Percentiles rank a stretch among this genome's conserved stretches.
phyloP scores from a whole-genome alignment of 1,140 invertebrate genomes.

The Choristoneura fumiferana region DNA sequence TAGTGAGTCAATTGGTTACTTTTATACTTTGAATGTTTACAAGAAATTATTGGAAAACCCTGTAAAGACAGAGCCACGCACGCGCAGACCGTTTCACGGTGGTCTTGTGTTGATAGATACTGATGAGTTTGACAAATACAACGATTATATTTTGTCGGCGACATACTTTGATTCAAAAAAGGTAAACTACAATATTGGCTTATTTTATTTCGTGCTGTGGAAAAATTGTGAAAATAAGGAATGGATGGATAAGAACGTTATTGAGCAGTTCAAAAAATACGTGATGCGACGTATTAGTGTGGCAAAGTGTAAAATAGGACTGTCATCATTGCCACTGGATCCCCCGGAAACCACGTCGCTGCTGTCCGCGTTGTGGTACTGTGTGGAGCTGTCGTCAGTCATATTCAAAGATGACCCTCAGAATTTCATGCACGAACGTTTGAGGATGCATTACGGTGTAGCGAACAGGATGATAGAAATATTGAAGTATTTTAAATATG shows the following conservation, averaged over 20 bases:
- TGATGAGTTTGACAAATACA: constrained; percentile 37
- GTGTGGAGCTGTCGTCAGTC: constrained; percentile 36
- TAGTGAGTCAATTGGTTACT: constrained; percentile 37
- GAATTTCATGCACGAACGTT: constrained; percentile 31
- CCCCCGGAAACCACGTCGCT: constrained; percentile 30
- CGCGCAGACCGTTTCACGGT: constrained; percentile 29
- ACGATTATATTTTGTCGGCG: constrained; percentile 37
- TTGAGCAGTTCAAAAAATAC: constrained; percentile 38
- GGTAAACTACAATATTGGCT: constrained; percentile 34
- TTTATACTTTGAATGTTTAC: constrained; percentile 43
- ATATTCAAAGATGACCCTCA: constrained; percentile 35
- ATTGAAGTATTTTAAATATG: constrained; percentile 28
- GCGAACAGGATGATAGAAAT: constrained; percentile 38
- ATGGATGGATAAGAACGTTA: constrained; percentile 44
- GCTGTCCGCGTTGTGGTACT: constrained; percentile 39
- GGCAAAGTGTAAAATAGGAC: constrained; percentile 36
- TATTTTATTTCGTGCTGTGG: constrained; percentile 43
- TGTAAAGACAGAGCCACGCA: constrained; percentile 30
- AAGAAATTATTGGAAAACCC: constrained; percentile 31
- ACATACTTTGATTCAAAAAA: constrained; percentile 39
- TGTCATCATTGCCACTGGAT: constrained; percentile 37
- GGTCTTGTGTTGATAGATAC: constrained; percentile 32
- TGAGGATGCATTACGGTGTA: constrained; percentile 31
- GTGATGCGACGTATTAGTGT: constrained; percentile 30
- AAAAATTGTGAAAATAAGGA: constrained; percentile 40